Conservation (phyloP, 2,797 vertebrate genomes). For the Pogonophryne albipinna region DNA sequence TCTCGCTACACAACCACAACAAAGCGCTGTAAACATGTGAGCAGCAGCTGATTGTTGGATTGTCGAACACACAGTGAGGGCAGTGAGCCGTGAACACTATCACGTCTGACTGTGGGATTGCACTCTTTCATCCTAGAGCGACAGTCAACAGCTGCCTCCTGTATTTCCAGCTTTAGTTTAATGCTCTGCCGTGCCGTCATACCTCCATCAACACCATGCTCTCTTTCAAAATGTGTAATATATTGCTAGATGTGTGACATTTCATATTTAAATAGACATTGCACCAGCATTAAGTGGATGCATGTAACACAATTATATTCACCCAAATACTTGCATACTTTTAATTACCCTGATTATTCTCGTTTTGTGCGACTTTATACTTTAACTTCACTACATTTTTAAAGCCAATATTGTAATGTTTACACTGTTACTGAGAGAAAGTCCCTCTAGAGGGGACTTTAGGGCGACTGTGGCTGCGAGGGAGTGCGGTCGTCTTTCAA, state of each 20-base stretch:
- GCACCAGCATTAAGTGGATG: neutral
- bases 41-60: neutral
- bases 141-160: neutral
- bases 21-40: neutral
- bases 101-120: neutral
- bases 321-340: too few relatives aligned
- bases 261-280: neutral
- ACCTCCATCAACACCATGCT: neutral
- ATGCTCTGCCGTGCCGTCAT: neutral
- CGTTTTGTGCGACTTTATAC: too few relatives aligned
- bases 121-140: neutral
- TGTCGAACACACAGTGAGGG: neutral
- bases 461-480: too few relatives aligned
- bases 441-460: too few relatives aligned
- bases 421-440: too few relatives aligned
- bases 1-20: neutral
- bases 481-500: too few relatives aligned
- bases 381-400: too few relatives aligned
- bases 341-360: too few relatives aligned
- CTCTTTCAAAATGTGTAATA: neutral
- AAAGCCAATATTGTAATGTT: too few relatives aligned
- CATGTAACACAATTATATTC: too few relatives aligned
- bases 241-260: neutral
- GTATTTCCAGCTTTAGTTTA: neutral
- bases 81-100: conserved; percentile 7